These are phyloP conservation scores for Aspidiotus destructor DNA, from an alignment of 2,888 invertebrate genomes.

Conservation along the genomic window DNA sequence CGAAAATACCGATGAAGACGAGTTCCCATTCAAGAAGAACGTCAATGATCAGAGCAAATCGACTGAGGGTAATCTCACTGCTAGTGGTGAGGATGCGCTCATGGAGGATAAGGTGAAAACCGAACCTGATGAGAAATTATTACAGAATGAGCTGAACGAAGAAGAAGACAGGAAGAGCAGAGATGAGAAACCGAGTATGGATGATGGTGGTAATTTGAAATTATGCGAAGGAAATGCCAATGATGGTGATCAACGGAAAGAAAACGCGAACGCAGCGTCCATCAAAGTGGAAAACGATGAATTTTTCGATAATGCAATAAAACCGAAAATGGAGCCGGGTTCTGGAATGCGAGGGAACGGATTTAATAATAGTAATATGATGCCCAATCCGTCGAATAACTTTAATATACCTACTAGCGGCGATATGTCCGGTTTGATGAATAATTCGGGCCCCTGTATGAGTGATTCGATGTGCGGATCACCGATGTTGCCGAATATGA, in stretches of 20 bases:
- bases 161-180: background rate
- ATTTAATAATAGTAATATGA: conserved; percentile 12
- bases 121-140: conserved; percentile 17
- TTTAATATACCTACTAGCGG: conserved; percentile 1
- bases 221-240: background rate
- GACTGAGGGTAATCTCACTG: background rate
- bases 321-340: background rate
- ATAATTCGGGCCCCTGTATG: conserved; percentile 44
- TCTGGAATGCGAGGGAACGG: background rate
- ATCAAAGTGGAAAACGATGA: conserved; percentile 22
- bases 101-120: conserved; percentile 10
- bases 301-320: conserved; percentile 15
- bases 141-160: conserved; percentile 7
- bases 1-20: conserved; percentile 19
- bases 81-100: background rate
- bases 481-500: conserved; percentile 19
- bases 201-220: conserved; percentile 12
- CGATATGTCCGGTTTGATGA: conserved; percentile 8
- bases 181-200: background rate
- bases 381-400: conserved; percentile 11
- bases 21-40: conserved; percentile 14
- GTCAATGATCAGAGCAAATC: background rate
- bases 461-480: conserved; percentile 37
- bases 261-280: conserved; percentile 10
- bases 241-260: background rate